Base-by-base conservation (phyloP, 2,888 invertebrate genomes). In the Urechis unicinctus region DNA sequence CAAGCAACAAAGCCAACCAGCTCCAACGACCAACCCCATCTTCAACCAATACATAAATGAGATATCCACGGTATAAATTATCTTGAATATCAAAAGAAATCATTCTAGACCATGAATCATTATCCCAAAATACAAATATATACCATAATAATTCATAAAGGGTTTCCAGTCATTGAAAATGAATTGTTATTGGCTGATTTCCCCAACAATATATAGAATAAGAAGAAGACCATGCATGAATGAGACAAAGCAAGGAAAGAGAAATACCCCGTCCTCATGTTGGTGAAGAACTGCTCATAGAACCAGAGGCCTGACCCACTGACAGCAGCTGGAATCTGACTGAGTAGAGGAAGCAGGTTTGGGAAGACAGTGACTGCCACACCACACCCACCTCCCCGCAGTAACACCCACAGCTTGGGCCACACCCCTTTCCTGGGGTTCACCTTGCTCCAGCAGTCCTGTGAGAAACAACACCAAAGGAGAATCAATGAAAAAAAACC, bases 271-370 rank as follows among this genome's bases (percentile, higher is more conserved):
- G 75, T 71, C 59, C 85, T 83, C 61, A 88, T 79, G 59, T 86
- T 85, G 44, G 82, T 81, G 72, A 91, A 88, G 70, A 90, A 86
- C 49, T 82, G 81, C 22, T 61, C 53, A 52, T 67, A 66, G 52
- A 74, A 70, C 30, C 60, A 67, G 28, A 58, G 47, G 2, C 56
- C 55, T 42, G 66, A 61, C 5, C 62, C 60, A 60, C 64, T 58
- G 52, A 69, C 60, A 26, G 82, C 79, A 22, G 78, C 75, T 4
- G 87, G 86, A 64, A 89, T 79, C 66, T 84, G 82, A 2, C 88
- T 87, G 49, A 93, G 72, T 59, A 93, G 81, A 9, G 90, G 89
- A 54, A 91, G 78, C 55, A 93, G 75, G 75, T 87, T 85, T 24
- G 87, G 87, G 58, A 85, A 86, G 64, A 91, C 83, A 5, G 84